Conservation (phyloP, 2,888 invertebrate genomes). For the Latheticus oryzae region DNA sequence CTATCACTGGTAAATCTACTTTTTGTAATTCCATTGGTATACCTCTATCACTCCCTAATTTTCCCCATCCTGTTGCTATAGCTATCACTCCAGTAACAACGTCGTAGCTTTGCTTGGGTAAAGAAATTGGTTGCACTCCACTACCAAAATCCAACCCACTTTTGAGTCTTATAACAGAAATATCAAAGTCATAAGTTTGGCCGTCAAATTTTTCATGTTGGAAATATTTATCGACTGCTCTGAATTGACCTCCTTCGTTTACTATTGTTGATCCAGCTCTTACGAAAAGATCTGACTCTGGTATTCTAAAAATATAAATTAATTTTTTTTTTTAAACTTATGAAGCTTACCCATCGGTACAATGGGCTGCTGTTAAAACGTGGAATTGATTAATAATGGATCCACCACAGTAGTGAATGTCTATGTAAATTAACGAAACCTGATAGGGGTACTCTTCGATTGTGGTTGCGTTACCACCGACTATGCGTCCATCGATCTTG, state of each 20-base stretch:
- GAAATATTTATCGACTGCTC: conserved; percentile 63
- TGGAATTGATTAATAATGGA: conserved; percentile 13
- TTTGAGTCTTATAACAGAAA: conserved; percentile 66
- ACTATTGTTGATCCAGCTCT: conserved; percentile 69
- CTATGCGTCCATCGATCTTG: conserved; percentile 58
- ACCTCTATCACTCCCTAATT: conserved; percentile 59
- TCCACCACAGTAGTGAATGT: conserved; percentile 67
- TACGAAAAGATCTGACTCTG: conserved; percentile 50
- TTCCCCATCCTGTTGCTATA: conserved; percentile 68
- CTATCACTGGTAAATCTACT: conserved; percentile 52
- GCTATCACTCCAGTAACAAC: conserved; percentile 62
- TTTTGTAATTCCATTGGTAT: conserved; percentile 42
- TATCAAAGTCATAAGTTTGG: conserved; percentile 67
- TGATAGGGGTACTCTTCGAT: conserved; percentile 70
- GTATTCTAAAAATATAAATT: conserved; percentile 12
- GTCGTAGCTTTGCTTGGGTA: conserved; percentile 60
- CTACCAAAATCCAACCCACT: conserved; percentile 60
- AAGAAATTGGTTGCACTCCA: conserved; percentile 62
- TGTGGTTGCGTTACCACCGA: conserved; percentile 66
- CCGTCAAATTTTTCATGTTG: conserved; percentile 61
- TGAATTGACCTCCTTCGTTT: conserved; percentile 68
- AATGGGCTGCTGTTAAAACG: conserved; percentile 35
- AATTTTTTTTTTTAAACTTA: neutral
- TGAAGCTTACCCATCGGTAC: conserved; percentile 16
- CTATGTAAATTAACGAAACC: conserved; percentile 66